These are phyloP conservation scores for Frieseomelitta varia DNA, from an alignment of 1,140 invertebrate genomes.

Conservation along the genomic window DNA sequence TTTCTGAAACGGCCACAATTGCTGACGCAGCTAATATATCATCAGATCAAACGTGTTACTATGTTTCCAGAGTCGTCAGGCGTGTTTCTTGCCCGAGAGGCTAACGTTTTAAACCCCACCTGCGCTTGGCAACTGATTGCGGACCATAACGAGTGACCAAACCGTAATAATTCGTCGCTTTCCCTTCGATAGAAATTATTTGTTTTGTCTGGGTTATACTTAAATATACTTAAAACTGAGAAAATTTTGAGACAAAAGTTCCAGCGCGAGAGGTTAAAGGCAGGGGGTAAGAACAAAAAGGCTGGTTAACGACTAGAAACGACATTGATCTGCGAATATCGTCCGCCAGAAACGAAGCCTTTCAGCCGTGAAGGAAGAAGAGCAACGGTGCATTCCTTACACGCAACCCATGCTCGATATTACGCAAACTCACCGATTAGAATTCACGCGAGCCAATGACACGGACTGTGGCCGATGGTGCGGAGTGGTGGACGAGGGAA, in stretches of 20 bases:
- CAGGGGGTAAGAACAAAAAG: not conserved
- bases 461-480: not conserved
- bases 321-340: conserved; percentile 8
- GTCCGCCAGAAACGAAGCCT: conserved; percentile 9
- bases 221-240: too few species aligned
- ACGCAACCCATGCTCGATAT: conserved; percentile 35
- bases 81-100: not conserved
- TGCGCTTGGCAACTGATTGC: too few species aligned
- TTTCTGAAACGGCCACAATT: not conserved
- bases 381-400: conserved; percentile 44
- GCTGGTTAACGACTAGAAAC: conserved; percentile 23
- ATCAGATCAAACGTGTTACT: not conserved
- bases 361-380: conserved; percentile 21
- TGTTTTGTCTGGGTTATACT: too few species aligned
- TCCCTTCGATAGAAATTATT: too few species aligned
- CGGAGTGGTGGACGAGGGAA: not conserved
- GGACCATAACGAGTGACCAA: too few species aligned
- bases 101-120: not conserved
- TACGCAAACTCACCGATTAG: conserved; percentile 55
- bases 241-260: too few species aligned
- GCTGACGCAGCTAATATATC: not conserved
- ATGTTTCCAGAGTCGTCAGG: not conserved
- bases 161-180: too few species aligned
- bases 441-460: conserved; percentile 46
- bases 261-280: not conserved